A percentile compares a stretch with the other conserved stretches of the same genome.
These are phyloP conservation scores for Cavia porcellus DNA, from an alignment of 2,113 vertebrate genomes.

Conservation along the genomic window DNA sequence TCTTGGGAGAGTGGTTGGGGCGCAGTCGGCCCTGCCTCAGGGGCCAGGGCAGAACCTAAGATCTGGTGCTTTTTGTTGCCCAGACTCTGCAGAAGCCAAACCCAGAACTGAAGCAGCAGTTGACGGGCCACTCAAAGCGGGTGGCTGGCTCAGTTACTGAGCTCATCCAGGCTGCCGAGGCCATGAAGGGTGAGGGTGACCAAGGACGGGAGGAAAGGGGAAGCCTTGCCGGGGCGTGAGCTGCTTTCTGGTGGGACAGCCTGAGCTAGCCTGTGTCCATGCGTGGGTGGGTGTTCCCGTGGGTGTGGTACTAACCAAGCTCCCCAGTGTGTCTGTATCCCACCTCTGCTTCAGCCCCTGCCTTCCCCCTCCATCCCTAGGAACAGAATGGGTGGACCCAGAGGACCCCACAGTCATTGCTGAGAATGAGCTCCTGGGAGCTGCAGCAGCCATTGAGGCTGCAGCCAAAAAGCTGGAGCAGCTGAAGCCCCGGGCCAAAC, in stretches of 20 bases:
- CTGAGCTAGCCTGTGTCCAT: background rate
- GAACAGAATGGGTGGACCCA: conserved; percentile 97
- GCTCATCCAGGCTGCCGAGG: conserved; percentile 98
- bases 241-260: background rate
- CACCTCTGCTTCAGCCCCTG: background rate
- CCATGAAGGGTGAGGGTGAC: conserved; percentile 95
- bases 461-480: conserved; percentile 99
- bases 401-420: conserved; percentile 98
- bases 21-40: background rate
- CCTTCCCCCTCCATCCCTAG: conserved; percentile 77
- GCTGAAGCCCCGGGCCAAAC: conserved; percentile 97
- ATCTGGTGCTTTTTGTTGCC: background rate
- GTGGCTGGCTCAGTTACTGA: conserved; percentile 98
- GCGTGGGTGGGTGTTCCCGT: background rate
- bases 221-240: background rate
- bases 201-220: background rate
- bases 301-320: background rate
- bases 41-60: background rate
- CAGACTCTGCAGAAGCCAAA: conserved; percentile 97
- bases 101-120: conserved; percentile 96
- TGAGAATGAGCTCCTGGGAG: conserved; percentile 97
- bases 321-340: background rate
- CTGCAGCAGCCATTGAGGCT: conserved; percentile 98
- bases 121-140: conserved; percentile 94
- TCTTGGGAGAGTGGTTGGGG: background rate